phyloP scores from a whole-genome alignment of 2,113 vertebrate genomes.

The Cynopterus brachyotis region DNA sequence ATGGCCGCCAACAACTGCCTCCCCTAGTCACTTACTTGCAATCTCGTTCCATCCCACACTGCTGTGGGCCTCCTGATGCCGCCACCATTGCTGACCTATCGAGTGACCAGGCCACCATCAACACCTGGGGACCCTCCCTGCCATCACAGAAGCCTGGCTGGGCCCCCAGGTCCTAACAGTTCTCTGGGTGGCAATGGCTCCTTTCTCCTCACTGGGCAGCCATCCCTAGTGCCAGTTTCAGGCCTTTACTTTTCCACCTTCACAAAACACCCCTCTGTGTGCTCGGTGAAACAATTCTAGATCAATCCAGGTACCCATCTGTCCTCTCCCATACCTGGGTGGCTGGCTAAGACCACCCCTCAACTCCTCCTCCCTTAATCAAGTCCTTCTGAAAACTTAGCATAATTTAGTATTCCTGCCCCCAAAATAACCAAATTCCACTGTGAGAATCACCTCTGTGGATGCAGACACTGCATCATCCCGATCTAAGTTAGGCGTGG shows the following conservation, averaged over 20 bases:
- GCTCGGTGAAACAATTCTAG: background rate
- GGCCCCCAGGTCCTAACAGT: background rate
- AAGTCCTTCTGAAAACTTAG: background rate
- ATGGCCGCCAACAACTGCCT: background rate
- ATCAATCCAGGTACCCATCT: background rate
- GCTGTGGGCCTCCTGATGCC: background rate
- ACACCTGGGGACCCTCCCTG: too few species aligned
- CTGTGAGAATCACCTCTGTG: background rate
- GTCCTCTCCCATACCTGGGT: background rate
- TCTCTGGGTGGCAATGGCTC: background rate
- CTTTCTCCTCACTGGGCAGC: background rate
- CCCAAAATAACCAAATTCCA: background rate
- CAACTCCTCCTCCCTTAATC: background rate
- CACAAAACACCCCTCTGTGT: background rate
- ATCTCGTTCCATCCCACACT: background rate
- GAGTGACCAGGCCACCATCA: too few species aligned
- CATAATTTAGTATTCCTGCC: background rate
- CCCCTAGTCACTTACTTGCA: background rate
- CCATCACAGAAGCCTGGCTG: background rate
- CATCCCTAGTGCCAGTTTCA: fast-evolving
- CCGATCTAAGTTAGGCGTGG: background rate
- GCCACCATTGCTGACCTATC: background rate
- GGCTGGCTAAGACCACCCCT: background rate
- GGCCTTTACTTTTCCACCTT: background rate
- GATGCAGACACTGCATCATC: background rate